Conservation (phyloP, 2,797 vertebrate genomes). For the Sarcoramphus papa region DNA sequence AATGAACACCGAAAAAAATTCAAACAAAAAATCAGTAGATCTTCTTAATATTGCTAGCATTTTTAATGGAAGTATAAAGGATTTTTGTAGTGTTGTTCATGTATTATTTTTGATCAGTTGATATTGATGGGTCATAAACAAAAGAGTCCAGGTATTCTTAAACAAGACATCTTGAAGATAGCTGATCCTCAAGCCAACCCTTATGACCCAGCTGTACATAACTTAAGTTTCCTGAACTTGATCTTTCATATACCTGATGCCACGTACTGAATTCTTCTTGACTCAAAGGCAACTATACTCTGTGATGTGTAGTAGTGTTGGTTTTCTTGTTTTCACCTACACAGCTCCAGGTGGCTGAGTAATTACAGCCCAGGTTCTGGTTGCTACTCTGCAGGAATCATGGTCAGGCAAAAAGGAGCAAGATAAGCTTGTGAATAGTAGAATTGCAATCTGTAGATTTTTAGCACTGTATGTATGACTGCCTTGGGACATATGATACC, state of each 20-base stretch:
- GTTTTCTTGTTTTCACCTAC: background rate
- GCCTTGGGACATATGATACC: background rate
- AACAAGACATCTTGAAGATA: background rate
- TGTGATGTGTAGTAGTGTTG: background rate
- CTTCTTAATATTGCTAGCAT: background rate
- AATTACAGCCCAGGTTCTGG: background rate
- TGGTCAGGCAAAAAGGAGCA: background rate
- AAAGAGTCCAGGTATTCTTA: background rate
- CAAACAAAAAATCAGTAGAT: background rate
- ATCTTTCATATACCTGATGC: background rate
- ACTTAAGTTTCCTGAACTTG: background rate
- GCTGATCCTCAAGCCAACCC: background rate
- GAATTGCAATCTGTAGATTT: background rate
- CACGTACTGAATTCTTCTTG: background rate
- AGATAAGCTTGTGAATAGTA: background rate
- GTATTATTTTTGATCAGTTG: background rate
- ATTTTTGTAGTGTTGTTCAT: background rate
- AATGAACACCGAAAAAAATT: background rate
- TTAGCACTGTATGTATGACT: background rate
- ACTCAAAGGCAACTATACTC: background rate
- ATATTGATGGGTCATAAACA: background rate
- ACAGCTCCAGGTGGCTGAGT: background rate
- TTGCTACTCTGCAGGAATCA: background rate
- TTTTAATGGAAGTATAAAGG: background rate
- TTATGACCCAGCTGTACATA: rapidly evolving